Percentiles rank a stretch among this genome's conserved stretches.
These are phyloP conservation scores for Lasioglossum morio DNA, from an alignment of 2,888 invertebrate genomes.

Conservation along the genomic window DNA sequence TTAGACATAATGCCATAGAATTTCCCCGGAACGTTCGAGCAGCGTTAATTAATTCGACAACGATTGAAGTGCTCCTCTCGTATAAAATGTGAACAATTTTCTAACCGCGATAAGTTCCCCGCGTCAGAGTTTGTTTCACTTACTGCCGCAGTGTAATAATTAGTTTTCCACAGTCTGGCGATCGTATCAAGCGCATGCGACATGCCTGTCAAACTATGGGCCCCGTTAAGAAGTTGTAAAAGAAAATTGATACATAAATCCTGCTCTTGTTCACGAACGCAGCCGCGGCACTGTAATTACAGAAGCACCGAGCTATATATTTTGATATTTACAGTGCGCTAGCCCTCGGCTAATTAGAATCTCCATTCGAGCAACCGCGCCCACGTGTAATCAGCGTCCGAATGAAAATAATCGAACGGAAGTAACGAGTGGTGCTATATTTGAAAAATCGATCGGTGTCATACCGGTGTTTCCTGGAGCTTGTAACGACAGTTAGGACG, in stretches of 20 bases:
- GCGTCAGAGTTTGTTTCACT: not conserved
- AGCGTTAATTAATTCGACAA: not conserved
- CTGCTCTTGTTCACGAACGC: not conserved
- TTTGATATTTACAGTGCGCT: slow-evolving; percentile 2
- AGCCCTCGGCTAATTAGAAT: not conserved
- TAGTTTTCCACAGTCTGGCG: not conserved
- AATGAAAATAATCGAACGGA: not conserved
- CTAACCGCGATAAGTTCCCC: not conserved
- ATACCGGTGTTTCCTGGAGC: not conserved
- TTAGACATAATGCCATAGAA: not conserved
- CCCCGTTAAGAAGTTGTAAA: not conserved
- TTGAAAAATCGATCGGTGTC: not conserved
- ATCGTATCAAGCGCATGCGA: not conserved
- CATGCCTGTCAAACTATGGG: not conserved
- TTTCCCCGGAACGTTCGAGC: not conserved
- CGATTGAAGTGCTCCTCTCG: not conserved
- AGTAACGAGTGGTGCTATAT: not conserved
- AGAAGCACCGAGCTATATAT: not conserved
- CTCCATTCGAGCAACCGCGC: not conserved
- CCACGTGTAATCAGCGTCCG: not conserved
- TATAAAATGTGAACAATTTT: not conserved
- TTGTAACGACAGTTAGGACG: not conserved
- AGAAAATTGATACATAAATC: slow-evolving; percentile 8
- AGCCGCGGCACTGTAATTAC: not conserved
- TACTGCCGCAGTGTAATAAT: slow-evolving; percentile 4